Percentiles rank a stretch among this genome's conserved stretches.
Evolutionary conservation across 2,888 invertebrate genomes (phyloP).

Genomic region (Volucella inflata): DNA sequence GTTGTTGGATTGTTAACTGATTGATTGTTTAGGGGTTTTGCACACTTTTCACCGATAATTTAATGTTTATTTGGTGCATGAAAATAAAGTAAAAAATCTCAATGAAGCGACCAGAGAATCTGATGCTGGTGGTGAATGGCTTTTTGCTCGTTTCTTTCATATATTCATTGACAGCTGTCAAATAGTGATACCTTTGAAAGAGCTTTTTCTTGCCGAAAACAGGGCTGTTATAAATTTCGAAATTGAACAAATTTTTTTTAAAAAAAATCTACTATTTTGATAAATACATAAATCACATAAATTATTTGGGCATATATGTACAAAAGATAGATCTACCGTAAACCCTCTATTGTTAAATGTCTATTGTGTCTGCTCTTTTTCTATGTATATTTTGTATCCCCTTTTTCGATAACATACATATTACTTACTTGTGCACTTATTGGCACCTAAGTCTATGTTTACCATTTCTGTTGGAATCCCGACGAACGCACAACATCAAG

Average conservation of each 20-base stretch:
- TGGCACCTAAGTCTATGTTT: no score
- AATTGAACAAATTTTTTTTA: not conserved
- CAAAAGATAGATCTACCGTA: no score
- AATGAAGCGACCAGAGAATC: conserved; percentile 65
- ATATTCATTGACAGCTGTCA: conserved; percentile 67
- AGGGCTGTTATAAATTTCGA: conserved; percentile 21
- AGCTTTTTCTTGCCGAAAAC: conserved; percentile 24
- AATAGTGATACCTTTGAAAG: conserved; percentile 24
- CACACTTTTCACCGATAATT: conserved; percentile 15
- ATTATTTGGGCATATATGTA: no score
- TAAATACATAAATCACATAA: not conserved
- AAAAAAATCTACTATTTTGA: not conserved
- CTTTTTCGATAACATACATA: no score
- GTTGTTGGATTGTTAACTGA: not conserved
- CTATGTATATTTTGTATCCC: no score
- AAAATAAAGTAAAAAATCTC: conserved; percentile 65
- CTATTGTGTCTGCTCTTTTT: no score
- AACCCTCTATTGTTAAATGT: no score
- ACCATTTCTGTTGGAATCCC: no score
- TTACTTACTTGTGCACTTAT: no score
- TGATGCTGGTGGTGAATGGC: conserved; percentile 65
- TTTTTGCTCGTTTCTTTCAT: conserved; percentile 63
- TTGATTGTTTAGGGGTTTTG: conserved; percentile 4
- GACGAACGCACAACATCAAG: no score
- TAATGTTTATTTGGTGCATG: conserved; percentile 59